These are phyloP conservation scores for Puma concolor DNA, from an alignment of 2,113 vertebrate species.

Conservation along the genomic window DNA sequence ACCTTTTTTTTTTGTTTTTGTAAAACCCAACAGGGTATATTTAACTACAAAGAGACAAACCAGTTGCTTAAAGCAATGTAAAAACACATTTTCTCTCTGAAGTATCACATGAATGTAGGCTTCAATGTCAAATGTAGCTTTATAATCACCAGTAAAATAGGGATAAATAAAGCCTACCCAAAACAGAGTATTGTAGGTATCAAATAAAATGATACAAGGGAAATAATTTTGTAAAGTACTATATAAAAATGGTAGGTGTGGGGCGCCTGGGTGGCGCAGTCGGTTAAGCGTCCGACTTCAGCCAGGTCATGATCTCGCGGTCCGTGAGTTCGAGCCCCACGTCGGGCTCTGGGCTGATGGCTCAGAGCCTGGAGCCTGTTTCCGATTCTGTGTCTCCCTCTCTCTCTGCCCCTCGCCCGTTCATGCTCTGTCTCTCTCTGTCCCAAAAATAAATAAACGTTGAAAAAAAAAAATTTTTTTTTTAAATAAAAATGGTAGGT, in stretches of 20 bases:
- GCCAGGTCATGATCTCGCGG: too few relatives aligned
- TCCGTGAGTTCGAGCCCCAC: too few relatives aligned
- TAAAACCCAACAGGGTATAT: not conserved
- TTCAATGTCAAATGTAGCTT: conserved; percentile 22
- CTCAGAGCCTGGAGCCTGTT: too few relatives aligned
- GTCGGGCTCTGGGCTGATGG: too few relatives aligned
- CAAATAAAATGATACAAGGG: conserved; percentile 27
- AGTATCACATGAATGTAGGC: not conserved
- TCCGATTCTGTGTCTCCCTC: too few relatives aligned
- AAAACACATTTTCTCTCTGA: not conserved
- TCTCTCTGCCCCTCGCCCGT: too few relatives aligned
- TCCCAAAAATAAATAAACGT: too few relatives aligned
- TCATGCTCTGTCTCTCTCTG: too few relatives aligned
- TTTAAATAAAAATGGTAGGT: not conserved
- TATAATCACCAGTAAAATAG: not conserved
- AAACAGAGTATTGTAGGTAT: not conserved
- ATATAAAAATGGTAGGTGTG: not conserved
- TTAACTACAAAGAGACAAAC: conserved; percentile 43
- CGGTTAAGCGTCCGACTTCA: too few relatives aligned
- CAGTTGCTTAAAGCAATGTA: not conserved
- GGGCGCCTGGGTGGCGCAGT: too few relatives aligned
- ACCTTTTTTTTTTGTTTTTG: not conserved
- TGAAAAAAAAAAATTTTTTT: too few relatives aligned
- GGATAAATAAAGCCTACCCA: conserved; percentile 25
- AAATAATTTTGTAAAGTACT: conserved; percentile 36